A percentile compares a stretch with the other conserved stretches of the same genome.
Conservation (phyloP, 64 coral and sea anemone genomes). For the Montipora foliosa region DNA sequence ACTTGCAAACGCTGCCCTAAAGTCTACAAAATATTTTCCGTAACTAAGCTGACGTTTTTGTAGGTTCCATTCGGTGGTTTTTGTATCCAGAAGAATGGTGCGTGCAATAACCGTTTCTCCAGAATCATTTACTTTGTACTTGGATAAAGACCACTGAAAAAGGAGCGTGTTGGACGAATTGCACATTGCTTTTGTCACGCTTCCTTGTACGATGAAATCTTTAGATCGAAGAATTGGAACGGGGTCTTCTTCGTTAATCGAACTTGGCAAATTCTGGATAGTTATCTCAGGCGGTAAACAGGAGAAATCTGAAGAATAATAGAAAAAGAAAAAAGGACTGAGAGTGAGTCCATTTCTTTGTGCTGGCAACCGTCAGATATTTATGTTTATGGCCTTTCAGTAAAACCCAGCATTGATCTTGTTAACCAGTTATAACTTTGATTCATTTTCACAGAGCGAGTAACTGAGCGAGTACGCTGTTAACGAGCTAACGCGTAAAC, state of each 20-base stretch:
- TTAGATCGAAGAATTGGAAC: constrained; percentile 1
- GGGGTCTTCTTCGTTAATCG: background rate
- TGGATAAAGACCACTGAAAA: constrained; percentile 42
- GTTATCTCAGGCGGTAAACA: constrained; percentile 26
- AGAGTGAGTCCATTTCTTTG: too few species aligned
- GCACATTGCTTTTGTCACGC: constrained; percentile 10
- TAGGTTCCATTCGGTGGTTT: constrained; percentile 54
- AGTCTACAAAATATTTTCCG: constrained; percentile 57
- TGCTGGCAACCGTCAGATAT: too few species aligned
- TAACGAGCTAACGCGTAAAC: too few species aligned
- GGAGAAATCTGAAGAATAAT: background rate
- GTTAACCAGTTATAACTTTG: too few species aligned
- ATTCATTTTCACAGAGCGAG: too few species aligned
- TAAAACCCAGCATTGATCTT: too few species aligned
- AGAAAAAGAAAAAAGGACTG: too few species aligned
- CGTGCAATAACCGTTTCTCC: background rate
- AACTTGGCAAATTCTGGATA: constrained; percentile 1
- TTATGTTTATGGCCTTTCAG: too few species aligned
- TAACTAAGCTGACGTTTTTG: constrained; percentile 13
- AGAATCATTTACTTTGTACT: background rate
- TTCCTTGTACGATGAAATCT: constrained; percentile 48
- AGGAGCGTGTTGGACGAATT: background rate
- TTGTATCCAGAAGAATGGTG: too few species aligned
- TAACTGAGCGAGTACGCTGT: too few species aligned
- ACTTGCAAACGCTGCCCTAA: background rate